Conservation (phyloP, 2,113 vertebrate genomes). For the Microtus richardsoni region DNA sequence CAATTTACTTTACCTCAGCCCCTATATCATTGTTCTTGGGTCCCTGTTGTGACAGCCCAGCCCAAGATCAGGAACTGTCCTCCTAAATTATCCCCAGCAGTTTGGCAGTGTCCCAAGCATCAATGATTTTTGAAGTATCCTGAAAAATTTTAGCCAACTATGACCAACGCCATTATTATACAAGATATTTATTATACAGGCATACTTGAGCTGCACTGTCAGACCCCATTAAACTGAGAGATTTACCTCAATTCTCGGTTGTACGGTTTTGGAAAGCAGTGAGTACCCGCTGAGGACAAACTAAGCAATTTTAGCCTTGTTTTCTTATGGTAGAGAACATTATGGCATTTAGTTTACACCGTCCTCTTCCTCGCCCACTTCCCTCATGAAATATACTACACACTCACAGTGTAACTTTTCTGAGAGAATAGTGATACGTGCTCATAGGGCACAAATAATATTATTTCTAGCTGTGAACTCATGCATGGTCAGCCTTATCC, state of each 20-base stretch:
- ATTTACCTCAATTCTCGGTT: background rate
- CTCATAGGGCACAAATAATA: background rate
- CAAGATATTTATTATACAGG: background rate
- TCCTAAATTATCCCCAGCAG: background rate
- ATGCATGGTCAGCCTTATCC: background rate
- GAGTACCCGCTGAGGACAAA: constrained; percentile 17
- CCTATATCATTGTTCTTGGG: background rate
- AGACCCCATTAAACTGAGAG: constrained; percentile 36
- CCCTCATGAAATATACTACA: constrained; percentile 42
- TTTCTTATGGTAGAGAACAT: background rate
- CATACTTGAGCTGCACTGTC: constrained; percentile 18
- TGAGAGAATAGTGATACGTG: background rate
- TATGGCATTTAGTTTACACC: constrained; percentile 7
- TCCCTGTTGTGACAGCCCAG: background rate
- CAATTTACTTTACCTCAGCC: background rate
- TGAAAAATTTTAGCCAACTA: constrained; percentile 16
- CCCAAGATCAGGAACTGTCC: background rate
- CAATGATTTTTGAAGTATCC: background rate
- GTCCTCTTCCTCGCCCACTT: constrained; percentile 29
- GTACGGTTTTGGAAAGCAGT: constrained; percentile 10
- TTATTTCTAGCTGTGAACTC: constrained; percentile 11
- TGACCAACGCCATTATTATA: background rate
- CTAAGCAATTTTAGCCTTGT: background rate
- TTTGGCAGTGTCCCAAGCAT: background rate
- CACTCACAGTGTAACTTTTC: constrained; percentile 10